phyloP scores from a whole-genome alignment of 2,797 vertebrate species.

The Etheostoma nigrum region DNA sequence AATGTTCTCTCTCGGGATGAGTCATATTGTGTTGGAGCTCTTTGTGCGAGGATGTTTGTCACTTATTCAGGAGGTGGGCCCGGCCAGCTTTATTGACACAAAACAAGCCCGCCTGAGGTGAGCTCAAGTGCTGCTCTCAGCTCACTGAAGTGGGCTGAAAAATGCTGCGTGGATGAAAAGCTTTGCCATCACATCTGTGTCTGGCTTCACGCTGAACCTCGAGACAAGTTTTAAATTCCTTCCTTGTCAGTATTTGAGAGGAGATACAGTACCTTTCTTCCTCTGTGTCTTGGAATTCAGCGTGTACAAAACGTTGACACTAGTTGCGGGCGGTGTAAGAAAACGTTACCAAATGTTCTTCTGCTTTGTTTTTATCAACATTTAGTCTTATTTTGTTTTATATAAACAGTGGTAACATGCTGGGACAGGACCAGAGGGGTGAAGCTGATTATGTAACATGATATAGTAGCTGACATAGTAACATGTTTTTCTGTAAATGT shows the following conservation, averaged over 20 bases:
- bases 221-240: conserved; percentile 42
- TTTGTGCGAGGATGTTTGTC: conserved; percentile 52
- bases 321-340: neutral
- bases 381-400: neutral
- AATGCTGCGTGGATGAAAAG: conserved; percentile 40
- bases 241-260: conserved; percentile 56
- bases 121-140: conserved; percentile 47
- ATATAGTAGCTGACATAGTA: neutral
- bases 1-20: conserved; percentile 58
- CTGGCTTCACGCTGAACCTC: conserved; percentile 12
- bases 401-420: neutral
- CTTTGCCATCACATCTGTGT: conserved; percentile 20
- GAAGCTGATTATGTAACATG: neutral
- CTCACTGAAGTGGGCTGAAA: conserved; percentile 47
- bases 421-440: neutral
- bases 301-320: neutral
- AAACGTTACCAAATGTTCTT: neutral
- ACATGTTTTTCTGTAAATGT: neutral
- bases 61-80: conserved; percentile 33
- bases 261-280: conserved; percentile 25
- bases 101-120: conserved; percentile 35
- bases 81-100: conserved; percentile 40
- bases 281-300: conserved; percentile 30
- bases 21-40: conserved; percentile 26
- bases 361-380: neutral